Evolutionary conservation across 2,888 invertebrate genomes (phyloP).

Genomic region (Caenorhabditis plicata): DNA sequence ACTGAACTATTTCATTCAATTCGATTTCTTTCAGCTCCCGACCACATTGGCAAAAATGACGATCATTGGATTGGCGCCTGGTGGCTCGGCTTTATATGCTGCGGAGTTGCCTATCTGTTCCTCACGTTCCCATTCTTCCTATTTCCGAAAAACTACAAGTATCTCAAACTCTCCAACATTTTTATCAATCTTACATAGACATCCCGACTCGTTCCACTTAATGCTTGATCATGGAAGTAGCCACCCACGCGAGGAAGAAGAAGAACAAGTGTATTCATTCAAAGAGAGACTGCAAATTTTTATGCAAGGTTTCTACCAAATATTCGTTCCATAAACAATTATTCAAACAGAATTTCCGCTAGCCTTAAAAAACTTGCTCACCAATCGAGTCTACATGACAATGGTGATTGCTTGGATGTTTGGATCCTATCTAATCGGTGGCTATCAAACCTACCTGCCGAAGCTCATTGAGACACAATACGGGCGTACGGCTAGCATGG

Average conservation of each 20-base stretch:
- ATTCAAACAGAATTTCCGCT: constrained; percentile 53
- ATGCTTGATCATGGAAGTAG: constrained; percentile 18
- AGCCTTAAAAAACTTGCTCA: constrained; percentile 71
- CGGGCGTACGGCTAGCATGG: constrained; percentile 73
- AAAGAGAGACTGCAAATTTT: constrained; percentile 18
- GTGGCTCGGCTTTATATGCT: constrained; percentile 75
- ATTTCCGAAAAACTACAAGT: constrained; percentile 70
- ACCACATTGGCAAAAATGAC: constrained; percentile 73
- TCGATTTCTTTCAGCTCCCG: constrained; percentile 61
- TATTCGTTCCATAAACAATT: not conserved
- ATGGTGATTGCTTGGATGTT: constrained; percentile 75
- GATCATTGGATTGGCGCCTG: constrained; percentile 79
- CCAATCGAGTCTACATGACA: constrained; percentile 74
- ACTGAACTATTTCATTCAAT: no score
- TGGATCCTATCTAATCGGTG: constrained; percentile 63
- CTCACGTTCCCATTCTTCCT: constrained; percentile 73
- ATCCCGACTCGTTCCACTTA: constrained; percentile 29
- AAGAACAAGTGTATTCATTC: no score
- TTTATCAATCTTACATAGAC: constrained; percentile 5
- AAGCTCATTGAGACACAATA: constrained; percentile 79
- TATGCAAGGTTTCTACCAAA: constrained; percentile 2
- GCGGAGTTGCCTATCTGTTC: constrained; percentile 71
- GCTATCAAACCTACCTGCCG: constrained; percentile 72
- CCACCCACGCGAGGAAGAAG: constrained; percentile 12
- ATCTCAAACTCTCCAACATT: not conserved